Evolutionary conservation across 2,797 vertebrate genomes (phyloP).

Genomic region (Coracias cyanogaster): DNA sequence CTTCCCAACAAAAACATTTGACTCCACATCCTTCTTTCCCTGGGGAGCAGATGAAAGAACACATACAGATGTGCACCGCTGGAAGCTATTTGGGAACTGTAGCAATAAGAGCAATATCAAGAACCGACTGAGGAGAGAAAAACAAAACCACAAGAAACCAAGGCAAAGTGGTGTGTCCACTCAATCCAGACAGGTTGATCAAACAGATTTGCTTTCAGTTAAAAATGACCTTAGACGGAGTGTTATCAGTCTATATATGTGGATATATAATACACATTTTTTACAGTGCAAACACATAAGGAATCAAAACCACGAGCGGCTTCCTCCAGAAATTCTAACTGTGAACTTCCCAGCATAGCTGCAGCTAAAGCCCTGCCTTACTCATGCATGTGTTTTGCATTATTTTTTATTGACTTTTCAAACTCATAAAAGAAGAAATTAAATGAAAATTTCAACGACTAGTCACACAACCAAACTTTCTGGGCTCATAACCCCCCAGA

Average conservation of each 20-base stretch:
- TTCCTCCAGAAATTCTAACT: constrained; percentile 1
- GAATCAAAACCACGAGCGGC: background rate
- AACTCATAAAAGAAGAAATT: constrained; percentile 62
- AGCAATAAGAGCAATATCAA: background rate
- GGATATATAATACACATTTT: background rate
- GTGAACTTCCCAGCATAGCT: constrained; percentile 10
- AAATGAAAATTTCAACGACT: constrained; percentile 39
- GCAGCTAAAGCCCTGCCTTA: constrained; percentile 33
- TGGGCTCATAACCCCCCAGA: constrained; percentile 25
- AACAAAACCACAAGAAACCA: background rate
- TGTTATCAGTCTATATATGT: background rate
- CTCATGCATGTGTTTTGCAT: constrained; percentile 52
- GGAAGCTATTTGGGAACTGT: constrained; percentile 43
- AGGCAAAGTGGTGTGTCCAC: background rate
- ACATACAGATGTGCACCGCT: constrained; percentile 37
- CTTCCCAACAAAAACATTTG: background rate
- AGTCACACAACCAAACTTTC: constrained; percentile 23
- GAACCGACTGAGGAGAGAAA: background rate
- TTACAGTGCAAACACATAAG: background rate
- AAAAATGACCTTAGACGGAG: background rate
- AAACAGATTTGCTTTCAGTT: background rate
- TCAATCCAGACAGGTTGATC: background rate
- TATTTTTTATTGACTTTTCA: constrained; percentile 67
- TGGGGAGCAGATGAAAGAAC: constrained; percentile 53
- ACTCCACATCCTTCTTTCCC: background rate